phyloP scores from a whole-genome alignment of 2,797 vertebrate genomes.

The Bovichtus diacanthus region DNA sequence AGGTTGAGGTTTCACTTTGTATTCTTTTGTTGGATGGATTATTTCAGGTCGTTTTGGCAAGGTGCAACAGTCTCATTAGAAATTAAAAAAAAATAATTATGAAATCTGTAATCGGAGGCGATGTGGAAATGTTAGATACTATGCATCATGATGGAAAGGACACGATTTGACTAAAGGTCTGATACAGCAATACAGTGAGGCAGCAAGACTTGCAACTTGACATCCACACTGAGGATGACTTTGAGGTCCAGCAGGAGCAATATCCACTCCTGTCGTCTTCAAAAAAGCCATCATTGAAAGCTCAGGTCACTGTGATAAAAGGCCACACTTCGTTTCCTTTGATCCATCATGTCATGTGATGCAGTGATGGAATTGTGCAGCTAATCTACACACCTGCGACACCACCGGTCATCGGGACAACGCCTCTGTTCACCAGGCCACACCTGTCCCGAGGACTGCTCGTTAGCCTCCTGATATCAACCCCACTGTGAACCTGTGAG shows the following conservation, averaged over 20 bases:
- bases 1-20: neutral
- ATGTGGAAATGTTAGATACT: neutral
- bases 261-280: neutral
- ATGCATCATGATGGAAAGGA: constrained; percentile 39
- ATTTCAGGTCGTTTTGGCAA: neutral
- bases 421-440: constrained; percentile 11
- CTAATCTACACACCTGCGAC: constrained; percentile 2
- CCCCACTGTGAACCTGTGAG: constrained; percentile 19
- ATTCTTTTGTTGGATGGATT: neutral
- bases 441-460: constrained; percentile 7
- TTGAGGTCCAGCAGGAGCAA: constrained; percentile 4
- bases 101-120: neutral
- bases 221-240: neutral
- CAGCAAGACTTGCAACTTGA: constrained; percentile 5
- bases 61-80: neutral
- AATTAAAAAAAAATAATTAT: neutral
- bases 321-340: constrained; percentile 7
- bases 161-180: neutral
- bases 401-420: neutral
- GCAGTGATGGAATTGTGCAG: constrained; percentile 23
- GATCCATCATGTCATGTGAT: constrained; percentile 22
- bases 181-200: constrained; percentile 4
- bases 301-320: neutral
- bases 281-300: neutral
- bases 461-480: constrained; percentile 30